phyloP scores from a whole-genome alignment of 1,140 invertebrate genomes.

The Cydia amplana region DNA sequence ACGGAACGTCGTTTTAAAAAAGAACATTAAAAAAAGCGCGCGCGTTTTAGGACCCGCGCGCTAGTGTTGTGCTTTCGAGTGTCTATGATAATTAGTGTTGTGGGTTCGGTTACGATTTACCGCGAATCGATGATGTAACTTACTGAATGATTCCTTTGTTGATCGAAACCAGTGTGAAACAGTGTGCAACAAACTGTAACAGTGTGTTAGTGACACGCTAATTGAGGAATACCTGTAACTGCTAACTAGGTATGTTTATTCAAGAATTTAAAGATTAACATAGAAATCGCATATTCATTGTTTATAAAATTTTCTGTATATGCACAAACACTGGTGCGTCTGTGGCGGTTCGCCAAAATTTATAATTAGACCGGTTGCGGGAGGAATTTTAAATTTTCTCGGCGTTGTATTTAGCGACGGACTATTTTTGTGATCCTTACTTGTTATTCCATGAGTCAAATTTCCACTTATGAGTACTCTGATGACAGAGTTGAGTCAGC shows the following conservation, averaged over 20 bases:
- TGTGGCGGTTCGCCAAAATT: slow-evolving; percentile 63
- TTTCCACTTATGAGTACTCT: background rate
- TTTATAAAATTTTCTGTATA: slow-evolving; percentile 37
- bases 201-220: slow-evolving; percentile 53
- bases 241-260: slow-evolving; percentile 41
- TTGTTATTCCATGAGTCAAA: slow-evolving; percentile 17
- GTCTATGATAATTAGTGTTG: slow-evolving; percentile 46
- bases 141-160: slow-evolving; percentile 57
- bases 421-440: slow-evolving; percentile 50
- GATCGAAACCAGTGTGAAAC: slow-evolving; percentile 49
- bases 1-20: slow-evolving; percentile 37
- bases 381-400: slow-evolving; percentile 59
- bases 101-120: slow-evolving; percentile 50
- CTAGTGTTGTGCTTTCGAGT: slow-evolving; percentile 38
- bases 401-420: slow-evolving; percentile 42
- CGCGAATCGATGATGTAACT: slow-evolving; percentile 66
- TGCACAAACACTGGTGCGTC: slow-evolving; percentile 37
- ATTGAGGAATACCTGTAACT: slow-evolving; percentile 40
- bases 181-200: slow-evolving; percentile 59
- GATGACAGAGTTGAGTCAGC: background rate
- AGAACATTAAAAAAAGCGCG: background rate
- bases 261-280: slow-evolving; percentile 27
- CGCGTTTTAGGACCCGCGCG: slow-evolving; percentile 5
- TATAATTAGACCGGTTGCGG: slow-evolving; percentile 58
- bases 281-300: slow-evolving; percentile 40